Conservation (phyloP, 2,113 vertebrate species). For the Rostratula benghalensis region DNA sequence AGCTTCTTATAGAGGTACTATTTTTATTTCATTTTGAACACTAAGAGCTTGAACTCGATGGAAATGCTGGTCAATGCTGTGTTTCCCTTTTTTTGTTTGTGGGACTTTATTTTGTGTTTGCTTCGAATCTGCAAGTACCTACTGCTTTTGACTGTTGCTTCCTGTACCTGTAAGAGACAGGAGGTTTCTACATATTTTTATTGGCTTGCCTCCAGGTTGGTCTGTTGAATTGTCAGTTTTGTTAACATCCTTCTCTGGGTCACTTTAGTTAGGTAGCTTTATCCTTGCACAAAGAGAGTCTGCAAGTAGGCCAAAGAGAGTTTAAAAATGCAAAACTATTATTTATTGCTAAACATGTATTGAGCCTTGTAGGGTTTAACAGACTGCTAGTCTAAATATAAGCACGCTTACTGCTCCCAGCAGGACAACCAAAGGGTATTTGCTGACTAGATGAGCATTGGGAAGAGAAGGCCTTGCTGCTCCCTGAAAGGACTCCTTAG, state of each 20-base stretch:
- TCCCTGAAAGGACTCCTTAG: neutral
- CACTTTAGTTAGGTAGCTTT: neutral
- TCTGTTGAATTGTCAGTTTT: neutral
- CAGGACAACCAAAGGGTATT: neutral
- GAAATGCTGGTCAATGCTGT: neutral
- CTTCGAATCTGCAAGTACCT: neutral
- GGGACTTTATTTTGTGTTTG: neutral
- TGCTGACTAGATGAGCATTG: neutral
- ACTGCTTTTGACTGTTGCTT: neutral
- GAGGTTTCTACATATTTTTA: neutral
- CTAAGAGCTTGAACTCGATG: accelerated
- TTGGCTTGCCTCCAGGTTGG: neutral
- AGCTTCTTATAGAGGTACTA: neutral
- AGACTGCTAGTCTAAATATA: neutral
- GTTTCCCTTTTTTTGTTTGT: accelerated
- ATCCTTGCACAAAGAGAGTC: neutral
- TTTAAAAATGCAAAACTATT: neutral
- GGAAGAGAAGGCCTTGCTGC: neutral
- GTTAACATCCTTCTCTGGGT: neutral
- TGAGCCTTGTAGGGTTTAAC: neutral
- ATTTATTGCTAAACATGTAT: neutral
- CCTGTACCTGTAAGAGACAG: neutral
- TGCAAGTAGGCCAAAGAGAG: neutral
- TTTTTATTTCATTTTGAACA: too few species aligned
- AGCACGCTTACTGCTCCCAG: neutral